Percentiles rank a stretch among this genome's conserved stretches.
These are phyloP conservation scores for Copidosoma aretas DNA, from an alignment of 2,888 invertebrate species.

Conservation along the genomic window DNA sequence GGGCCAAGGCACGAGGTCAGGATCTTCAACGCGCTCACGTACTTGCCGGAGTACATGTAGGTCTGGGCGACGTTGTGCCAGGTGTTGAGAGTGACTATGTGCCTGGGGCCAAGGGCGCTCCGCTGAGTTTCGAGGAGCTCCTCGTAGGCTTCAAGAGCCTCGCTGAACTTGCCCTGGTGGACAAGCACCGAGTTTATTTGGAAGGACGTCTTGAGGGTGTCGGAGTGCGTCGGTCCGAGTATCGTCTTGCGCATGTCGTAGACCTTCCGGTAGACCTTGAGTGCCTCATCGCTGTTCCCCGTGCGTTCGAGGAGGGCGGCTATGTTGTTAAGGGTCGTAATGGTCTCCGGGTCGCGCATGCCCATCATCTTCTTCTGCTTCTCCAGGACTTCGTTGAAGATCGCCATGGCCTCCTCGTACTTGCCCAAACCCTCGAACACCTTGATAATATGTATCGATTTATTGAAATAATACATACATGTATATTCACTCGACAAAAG, in stretches of 20 bases:
- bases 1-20: neutral
- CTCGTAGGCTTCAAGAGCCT: conserved; percentile 36
- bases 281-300: conserved; percentile 37
- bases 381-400: conserved; percentile 30
- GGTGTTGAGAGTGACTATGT: conserved; percentile 35
- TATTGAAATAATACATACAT: no score
- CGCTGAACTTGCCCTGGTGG: conserved; percentile 37
- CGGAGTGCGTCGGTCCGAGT: conserved; percentile 3
- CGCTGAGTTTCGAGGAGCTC: conserved; percentile 13
- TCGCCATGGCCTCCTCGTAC: conserved; percentile 39
- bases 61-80: neutral
- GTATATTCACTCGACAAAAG: no score
- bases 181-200: conserved; percentile 37
- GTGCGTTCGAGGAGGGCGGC: conserved; percentile 37
- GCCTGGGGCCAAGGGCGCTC: conserved; percentile 9
- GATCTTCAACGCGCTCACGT: neutral
- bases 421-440: conserved; percentile 36
- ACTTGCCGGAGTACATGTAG: neutral
- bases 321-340: conserved; percentile 28
- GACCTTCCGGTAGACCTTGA: conserved; percentile 35
- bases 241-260: conserved; percentile 7
- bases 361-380: conserved; percentile 30
- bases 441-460: no score
- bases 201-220: conserved; percentile 13
- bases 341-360: neutral